Conservation (phyloP, 2,113 vertebrate genomes). For the Stercorarius parasiticus region DNA sequence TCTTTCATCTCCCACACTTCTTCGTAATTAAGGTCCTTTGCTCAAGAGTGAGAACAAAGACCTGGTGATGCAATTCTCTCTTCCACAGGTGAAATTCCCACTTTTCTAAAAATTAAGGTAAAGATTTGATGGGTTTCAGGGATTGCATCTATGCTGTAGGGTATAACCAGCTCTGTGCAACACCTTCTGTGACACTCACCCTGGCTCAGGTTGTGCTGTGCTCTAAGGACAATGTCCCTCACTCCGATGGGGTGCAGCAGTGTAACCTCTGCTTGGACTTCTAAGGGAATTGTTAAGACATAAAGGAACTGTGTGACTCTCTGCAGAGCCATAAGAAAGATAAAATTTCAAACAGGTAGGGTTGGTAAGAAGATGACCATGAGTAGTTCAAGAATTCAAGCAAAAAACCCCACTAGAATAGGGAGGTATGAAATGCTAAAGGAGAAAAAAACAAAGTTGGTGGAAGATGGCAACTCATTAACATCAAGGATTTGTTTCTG, state of each 20-base stretch:
- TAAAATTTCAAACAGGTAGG: background rate
- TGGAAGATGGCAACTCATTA: background rate
- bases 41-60: background rate
- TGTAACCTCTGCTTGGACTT: background rate
- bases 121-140: background rate
- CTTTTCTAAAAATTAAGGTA: background rate
- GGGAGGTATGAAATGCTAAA: background rate
- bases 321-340: background rate
- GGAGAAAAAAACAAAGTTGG: background rate
- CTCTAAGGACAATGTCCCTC: background rate
- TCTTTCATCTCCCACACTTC: background rate
- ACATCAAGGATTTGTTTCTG: background rate
- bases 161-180: background rate
- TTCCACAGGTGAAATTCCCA: background rate
- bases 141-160: background rate
- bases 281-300: background rate
- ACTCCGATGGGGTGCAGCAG: fast-evolving
- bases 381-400: background rate
- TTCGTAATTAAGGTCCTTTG: background rate
- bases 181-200: background rate
- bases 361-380: background rate
- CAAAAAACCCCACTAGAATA: background rate
- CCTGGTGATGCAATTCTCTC: background rate
- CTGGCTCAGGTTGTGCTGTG: background rate
- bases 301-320: background rate